These are phyloP conservation scores for Drosophila baimaii DNA, from an alignment of 1,140 invertebrate genomes.

Conservation along the genomic window DNA sequence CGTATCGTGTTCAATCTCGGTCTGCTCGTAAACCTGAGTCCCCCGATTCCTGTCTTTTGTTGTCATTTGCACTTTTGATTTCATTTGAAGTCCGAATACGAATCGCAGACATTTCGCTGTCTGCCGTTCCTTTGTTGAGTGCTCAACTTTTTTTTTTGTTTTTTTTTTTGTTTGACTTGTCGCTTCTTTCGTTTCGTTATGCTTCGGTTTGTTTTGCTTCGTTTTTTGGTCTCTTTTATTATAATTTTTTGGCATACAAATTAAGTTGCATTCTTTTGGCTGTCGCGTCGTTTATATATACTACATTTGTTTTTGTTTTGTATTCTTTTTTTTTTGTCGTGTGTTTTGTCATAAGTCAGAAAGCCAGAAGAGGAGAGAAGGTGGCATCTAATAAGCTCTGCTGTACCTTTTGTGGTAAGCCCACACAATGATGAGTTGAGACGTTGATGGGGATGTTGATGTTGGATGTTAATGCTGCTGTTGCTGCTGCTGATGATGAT, in stretches of 20 bases:
- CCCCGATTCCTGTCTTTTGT: slow-evolving; percentile 68
- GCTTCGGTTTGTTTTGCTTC: slow-evolving; percentile 29
- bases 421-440: slow-evolving; percentile 55
- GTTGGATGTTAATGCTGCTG: slow-evolving; percentile 38
- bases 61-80: slow-evolving; percentile 82
- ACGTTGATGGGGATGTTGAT: slow-evolving; percentile 27
- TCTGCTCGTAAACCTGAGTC: slow-evolving; percentile 28
- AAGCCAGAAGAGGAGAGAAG: slow-evolving; percentile 5
- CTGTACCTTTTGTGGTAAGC: slow-evolving; percentile 37
- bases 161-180: slow-evolving; percentile 72
- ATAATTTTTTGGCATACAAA: slow-evolving; percentile 65
- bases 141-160: slow-evolving; percentile 64
- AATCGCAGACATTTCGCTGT: slow-evolving; percentile 59
- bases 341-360: slow-evolving; percentile 34
- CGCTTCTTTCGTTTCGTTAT: slow-evolving; percentile 47
- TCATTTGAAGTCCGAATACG: slow-evolving; percentile 70
- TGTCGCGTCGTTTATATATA: slow-evolving; percentile 30
- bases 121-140: slow-evolving; percentile 59
- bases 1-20: background rate
- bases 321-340: slow-evolving; percentile 12
- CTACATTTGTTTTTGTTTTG: slow-evolving; percentile 25
- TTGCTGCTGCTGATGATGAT: slow-evolving; percentile 31
- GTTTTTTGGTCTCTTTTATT: slow-evolving; percentile 40
- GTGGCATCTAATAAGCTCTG: slow-evolving; percentile 50
- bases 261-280: slow-evolving; percentile 67